phyloP scores from a whole-genome alignment of 2,888 invertebrate genomes.

The Oscheius onirici region DNA sequence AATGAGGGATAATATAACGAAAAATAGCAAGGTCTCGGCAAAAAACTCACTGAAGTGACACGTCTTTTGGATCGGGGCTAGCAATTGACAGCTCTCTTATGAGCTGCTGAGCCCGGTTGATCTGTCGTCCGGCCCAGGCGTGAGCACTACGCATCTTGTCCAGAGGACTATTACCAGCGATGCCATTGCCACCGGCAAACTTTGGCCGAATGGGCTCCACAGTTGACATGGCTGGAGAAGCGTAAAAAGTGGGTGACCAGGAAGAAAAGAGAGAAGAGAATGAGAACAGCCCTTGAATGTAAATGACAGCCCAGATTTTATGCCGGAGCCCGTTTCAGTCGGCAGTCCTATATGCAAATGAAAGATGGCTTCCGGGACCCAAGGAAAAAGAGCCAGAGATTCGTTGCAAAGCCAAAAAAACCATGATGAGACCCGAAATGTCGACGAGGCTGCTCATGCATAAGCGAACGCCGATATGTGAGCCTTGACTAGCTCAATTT shows the following conservation, averaged over 20 bases:
- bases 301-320: conserved; percentile 17
- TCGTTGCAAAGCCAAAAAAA: not conserved
- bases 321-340: conserved; percentile 1
- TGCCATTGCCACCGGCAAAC: conserved; percentile 37
- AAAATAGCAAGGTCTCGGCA: no score
- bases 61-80: conserved; percentile 44
- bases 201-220: conserved; percentile 28
- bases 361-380: conserved; percentile 12
- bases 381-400: not conserved
- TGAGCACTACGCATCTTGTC: conserved; percentile 41
- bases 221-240: conserved; percentile 14
- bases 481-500: conserved; percentile 7
- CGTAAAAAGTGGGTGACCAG: not conserved
- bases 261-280: not conserved
- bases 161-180: conserved; percentile 43
- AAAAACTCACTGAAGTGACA: conserved; percentile 45
- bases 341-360: conserved; percentile 20
- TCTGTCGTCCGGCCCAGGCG: conserved; percentile 67
- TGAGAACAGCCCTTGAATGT: conserved; percentile 12
- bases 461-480: conserved; percentile 9
- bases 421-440: not conserved
- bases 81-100: conserved; percentile 62
- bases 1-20: no score
- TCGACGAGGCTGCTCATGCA: conserved; percentile 2
- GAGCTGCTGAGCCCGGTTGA: conserved; percentile 63